A percentile compares a stretch with the other conserved stretches of the same genome.
Conservation (phyloP, 2,113 vertebrate genomes). For the Hydrolagus affinis region DNA sequence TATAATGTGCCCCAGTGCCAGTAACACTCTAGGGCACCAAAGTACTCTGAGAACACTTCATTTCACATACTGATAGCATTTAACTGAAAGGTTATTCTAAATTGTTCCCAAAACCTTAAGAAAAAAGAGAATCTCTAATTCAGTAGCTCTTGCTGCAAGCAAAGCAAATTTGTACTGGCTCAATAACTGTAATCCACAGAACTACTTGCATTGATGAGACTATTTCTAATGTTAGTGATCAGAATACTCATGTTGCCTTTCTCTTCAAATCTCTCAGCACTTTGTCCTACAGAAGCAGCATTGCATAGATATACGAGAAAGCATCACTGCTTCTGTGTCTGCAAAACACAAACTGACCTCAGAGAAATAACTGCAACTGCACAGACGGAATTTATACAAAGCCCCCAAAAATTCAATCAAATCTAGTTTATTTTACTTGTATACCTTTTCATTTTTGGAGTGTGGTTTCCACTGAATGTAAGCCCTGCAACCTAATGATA, state of each 20-base stretch:
- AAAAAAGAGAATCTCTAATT: neutral
- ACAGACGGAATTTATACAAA: neutral
- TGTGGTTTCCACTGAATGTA: neutral
- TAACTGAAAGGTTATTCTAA: neutral
- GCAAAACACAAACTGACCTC: neutral
- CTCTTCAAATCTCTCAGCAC: too few species aligned
- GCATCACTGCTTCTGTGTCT: neutral
- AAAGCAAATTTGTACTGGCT: neutral
- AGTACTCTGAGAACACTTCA: neutral
- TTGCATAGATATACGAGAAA: neutral
- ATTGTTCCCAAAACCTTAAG: neutral
- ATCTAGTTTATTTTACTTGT: neutral
- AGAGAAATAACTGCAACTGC: conserved; percentile 3
- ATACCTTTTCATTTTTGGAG: neutral
- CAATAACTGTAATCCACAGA: neutral
- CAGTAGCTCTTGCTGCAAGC: neutral
- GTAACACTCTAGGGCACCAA: neutral
- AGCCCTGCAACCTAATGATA: neutral
- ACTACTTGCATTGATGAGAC: neutral
- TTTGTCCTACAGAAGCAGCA: neutral
- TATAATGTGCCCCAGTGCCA: neutral
- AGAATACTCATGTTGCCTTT: too few species aligned
- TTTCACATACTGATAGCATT: neutral
- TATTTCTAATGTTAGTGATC: neutral
- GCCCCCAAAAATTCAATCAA: neutral